These are phyloP conservation scores for Trilocha varians DNA, from an alignment of 2,888 invertebrate species.

Conservation along the genomic window DNA sequence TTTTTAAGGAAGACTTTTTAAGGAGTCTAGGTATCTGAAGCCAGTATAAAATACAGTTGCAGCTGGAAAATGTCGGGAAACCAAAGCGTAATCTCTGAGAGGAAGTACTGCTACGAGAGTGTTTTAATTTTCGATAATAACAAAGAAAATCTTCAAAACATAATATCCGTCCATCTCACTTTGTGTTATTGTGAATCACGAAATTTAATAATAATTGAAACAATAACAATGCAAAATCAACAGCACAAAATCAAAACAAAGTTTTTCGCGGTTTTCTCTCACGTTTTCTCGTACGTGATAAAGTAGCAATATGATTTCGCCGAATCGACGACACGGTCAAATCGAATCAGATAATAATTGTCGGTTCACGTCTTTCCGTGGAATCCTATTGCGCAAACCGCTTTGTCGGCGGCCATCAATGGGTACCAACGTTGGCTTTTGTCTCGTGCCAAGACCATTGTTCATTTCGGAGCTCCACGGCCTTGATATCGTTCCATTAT, in stretches of 20 bases:
- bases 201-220: background rate
- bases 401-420: conserved; percentile 67
- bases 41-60: too few relatives aligned
- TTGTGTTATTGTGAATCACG: too few relatives aligned
- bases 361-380: conserved; percentile 66
- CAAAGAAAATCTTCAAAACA: too few relatives aligned
- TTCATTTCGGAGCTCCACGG: conserved; percentile 51
- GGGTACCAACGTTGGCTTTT: conserved; percentile 52
- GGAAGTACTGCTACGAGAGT: too few relatives aligned
- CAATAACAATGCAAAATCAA: conserved; percentile 1
- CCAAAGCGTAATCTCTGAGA: too few relatives aligned
- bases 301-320: conserved; percentile 34
- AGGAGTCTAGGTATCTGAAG: too few relatives aligned
- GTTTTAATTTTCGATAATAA: too few relatives aligned
- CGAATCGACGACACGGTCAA: conserved; percentile 56
- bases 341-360: conserved; percentile 66
- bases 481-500: conserved; percentile 61
- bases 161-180: too few relatives aligned
- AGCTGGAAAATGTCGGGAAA: too few relatives aligned
- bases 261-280: conserved; percentile 7
- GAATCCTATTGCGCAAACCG: conserved; percentile 71
- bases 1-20: too few relatives aligned
- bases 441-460: conserved; percentile 67
- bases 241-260: conserved; percentile 2
- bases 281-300: conserved; percentile 4